phyloP scores from a whole-genome alignment of 1,140 invertebrate genomes.

The Papilio helenus region DNA sequence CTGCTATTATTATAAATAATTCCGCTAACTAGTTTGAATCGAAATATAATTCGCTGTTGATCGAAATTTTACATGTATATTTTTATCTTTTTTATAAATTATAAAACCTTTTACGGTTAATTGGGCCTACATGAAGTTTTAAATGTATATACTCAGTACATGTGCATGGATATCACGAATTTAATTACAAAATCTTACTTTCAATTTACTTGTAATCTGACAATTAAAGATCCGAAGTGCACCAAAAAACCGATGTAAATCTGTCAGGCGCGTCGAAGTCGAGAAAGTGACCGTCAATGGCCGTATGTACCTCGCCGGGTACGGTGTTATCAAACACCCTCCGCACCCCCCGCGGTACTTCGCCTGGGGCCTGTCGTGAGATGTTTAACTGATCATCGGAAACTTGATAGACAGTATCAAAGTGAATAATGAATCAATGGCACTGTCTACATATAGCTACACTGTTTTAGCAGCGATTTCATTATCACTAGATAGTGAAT shows the following conservation, averaged over 20 bases:
- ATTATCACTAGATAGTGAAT: background rate
- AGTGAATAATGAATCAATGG: background rate
- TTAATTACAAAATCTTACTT: constrained; percentile 1
- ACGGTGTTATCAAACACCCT: constrained; percentile 26
- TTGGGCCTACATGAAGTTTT: background rate
- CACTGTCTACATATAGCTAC: background rate
- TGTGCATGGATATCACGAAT: background rate
- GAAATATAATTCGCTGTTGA: background rate
- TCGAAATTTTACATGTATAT: background rate
- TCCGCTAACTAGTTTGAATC: no score
- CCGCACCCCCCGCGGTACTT: background rate
- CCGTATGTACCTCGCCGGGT: constrained; percentile 14
- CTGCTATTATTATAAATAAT: no score
- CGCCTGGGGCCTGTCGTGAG: background rate
- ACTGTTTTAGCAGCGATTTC: background rate
- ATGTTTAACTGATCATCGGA: constrained; percentile 5
- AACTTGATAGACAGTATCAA: background rate
- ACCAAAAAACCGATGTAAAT: constrained; percentile 28
- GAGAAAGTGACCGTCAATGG: constrained; percentile 23
- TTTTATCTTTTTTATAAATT: background rate
- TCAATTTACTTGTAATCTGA: constrained; percentile 21
- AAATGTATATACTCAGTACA: background rate
- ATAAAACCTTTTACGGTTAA: background rate
- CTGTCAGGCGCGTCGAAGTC: constrained; percentile 28
- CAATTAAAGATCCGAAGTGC: constrained; percentile 10